Base-by-base conservation (phyloP, 2,888 invertebrate species). In the Urechis unicinctus region DNA sequence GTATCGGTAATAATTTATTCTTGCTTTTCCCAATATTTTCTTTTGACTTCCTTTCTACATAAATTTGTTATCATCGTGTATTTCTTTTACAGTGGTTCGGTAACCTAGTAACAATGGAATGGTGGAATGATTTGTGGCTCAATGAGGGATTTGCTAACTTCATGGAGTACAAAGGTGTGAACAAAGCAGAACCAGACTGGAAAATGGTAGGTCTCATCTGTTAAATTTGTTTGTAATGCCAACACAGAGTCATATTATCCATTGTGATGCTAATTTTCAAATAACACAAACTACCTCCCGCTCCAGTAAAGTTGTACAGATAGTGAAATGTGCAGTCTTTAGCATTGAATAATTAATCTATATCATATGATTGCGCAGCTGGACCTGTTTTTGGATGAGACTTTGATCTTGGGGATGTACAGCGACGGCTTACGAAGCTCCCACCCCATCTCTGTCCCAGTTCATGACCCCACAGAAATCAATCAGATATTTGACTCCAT, bases 121-220 rank as follows among this genome's bases (percentile, higher is more conserved):
- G 92, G 92, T 81, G 81, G 81, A 87, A 89, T 73, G 93, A 94
- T 75, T 65, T 79, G 3, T 81, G 94, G 94, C 80, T 95, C 25
- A 95, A 94, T 72, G 89, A 90, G 81, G 95, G 94, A 0, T 95
- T 95, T 75, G 94, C 94, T 2, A 85, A 87, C 1, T 95, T 88
- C 74, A 88, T 94, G 80, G 86, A 90, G 76, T 89, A 86, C 58
- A 62, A 73, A 9, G 88, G 89, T 1, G 82, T 87, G 0, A 80
- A 86, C 66, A 78, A 82, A 21, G 83, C 86, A 52, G 84, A 88
- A 64, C 85, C 86, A 0, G 83, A 86, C 6, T 93, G 91, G 90
- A 84, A 86, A 68, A 85, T 88, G 83, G 89, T 89, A 80, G 72
- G 76, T 68, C 17, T 9, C 45, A 6, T 17, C 17, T 36, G 24